Base-by-base conservation (phyloP, 2,797 vertebrate species). In the Sphenopsis melanotis region DNA sequence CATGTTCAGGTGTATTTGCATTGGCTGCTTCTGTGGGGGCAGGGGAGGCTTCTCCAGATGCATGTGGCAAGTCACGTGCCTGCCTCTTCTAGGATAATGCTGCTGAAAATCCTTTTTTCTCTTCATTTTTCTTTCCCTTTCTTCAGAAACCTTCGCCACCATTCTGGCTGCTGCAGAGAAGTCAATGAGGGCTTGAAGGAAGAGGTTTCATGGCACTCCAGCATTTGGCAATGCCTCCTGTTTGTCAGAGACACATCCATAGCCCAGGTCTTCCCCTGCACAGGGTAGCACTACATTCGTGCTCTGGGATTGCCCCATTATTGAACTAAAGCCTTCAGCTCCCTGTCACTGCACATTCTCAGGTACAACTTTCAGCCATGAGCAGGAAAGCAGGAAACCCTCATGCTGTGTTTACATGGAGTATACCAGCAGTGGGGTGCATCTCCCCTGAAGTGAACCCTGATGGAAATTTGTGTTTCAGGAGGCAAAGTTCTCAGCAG, bases 301-400 rank as follows among this genome's bases (percentile, higher is more conserved):
- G 6, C 59, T 22, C 21, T 21, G 20, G 61, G 57, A 34, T 32
- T 69, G 16, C 12, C 23, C 24, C 59, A 27, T 17, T 2, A 0
- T 32, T 21, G 39, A 89, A 10, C 4, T 22, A 42, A 89, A 85
- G 32, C 64, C 64, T 44, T 56, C 20, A 29, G 41, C 37, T 50
- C 57, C 57, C 57, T 36, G 30, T 26, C 27, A 57, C 60, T 39
- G 46, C 36, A 32, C 7, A 21, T 44, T 46, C 3, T 0, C 6
- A 1, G 3, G 22, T 11, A 36, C 1, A 0, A 2, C 10, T 70
- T 70, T 15, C 57, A 88, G 42, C 27, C 21, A 0, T 2, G 46
- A 83, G 36, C 61, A 75, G 64, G 44, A 71, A 7, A 83, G 41
- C n/a, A 7, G 83, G 39, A 53, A 77, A 1, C 21, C 42, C n/a